Conservation (phyloP, 1,140 invertebrate genomes). For the Meloidogyne hapla region DNA sequence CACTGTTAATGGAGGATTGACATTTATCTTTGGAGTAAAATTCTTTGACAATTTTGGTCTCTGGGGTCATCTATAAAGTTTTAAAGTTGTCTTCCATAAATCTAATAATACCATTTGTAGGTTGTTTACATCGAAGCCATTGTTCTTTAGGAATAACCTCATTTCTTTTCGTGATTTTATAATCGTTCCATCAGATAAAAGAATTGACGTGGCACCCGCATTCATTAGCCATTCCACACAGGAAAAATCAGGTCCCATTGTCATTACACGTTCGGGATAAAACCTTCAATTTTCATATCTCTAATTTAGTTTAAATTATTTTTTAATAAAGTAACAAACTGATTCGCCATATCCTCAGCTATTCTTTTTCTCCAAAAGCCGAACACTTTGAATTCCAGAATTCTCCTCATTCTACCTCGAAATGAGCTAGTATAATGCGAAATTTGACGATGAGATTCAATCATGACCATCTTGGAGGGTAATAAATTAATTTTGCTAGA, state of each 20-base stretch:
- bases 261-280: conserved; percentile 45
- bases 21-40: background rate
- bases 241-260: conserved; percentile 57
- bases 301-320: background rate
- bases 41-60: conserved; percentile 25
- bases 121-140: conserved; percentile 30
- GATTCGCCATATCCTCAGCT: background rate
- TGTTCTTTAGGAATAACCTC: conserved; percentile 42
- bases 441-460: background rate
- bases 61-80: conserved; percentile 28
- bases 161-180: conserved; percentile 50
- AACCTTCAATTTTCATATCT: conserved; percentile 28
- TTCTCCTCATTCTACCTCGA: background rate
- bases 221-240: conserved; percentile 64
- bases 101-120: conserved; percentile 5
- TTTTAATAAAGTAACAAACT: background rate
- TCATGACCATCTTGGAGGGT: background rate
- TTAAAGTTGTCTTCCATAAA: background rate
- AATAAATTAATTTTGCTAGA: background rate
- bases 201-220: conserved; percentile 53
- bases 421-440: background rate
- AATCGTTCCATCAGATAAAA: conserved; percentile 53
- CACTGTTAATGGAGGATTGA: background rate
- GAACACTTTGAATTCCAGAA: background rate
- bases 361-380: background rate